These are phyloP conservation scores for Anastrepha ludens DNA, from an alignment of 1,140 invertebrate genomes.

Conservation along the genomic window DNA sequence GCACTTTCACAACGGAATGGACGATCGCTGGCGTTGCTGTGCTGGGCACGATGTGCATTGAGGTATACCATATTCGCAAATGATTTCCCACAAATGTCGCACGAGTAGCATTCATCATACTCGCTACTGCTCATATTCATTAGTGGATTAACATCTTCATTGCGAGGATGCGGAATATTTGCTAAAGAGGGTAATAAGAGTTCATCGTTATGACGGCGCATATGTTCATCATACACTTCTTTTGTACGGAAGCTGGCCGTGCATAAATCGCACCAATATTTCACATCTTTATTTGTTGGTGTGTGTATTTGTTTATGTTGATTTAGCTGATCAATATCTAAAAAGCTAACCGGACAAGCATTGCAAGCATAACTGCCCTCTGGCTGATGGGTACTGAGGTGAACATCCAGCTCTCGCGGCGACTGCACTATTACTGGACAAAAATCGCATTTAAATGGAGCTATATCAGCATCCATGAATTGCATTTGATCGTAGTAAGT, in stretches of 20 bases:
- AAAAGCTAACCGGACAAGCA: conserved; percentile 65
- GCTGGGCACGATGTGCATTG: conserved; percentile 67
- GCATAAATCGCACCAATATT: conserved; percentile 69
- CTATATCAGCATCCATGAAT: conserved; percentile 71
- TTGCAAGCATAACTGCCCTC: conserved; percentile 65
- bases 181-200: conserved; percentile 65
- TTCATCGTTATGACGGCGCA: conserved; percentile 70
- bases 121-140: not conserved
- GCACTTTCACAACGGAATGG: conserved; percentile 69
- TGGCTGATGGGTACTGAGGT: conserved; percentile 67
- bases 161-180: conserved; percentile 19
- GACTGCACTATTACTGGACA: conserved; percentile 68
- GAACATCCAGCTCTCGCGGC: conserved; percentile 66
- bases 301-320: conserved; percentile 67
- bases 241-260: conserved; percentile 71
- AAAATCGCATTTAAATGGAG: conserved; percentile 70
- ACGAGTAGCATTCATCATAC: conserved; percentile 51
- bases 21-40: conserved; percentile 66
- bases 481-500: conserved; percentile 70
- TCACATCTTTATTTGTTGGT: conserved; percentile 60
- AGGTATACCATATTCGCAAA: conserved; percentile 66
- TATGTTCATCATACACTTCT: conserved; percentile 69
- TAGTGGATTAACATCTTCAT: conserved; percentile 60
- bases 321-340: conserved; percentile 65
- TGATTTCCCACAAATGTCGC: conserved; percentile 65